Base-by-base conservation (phyloP, 1,140 invertebrate species). In the Teleopsis dalmanni region DNA sequence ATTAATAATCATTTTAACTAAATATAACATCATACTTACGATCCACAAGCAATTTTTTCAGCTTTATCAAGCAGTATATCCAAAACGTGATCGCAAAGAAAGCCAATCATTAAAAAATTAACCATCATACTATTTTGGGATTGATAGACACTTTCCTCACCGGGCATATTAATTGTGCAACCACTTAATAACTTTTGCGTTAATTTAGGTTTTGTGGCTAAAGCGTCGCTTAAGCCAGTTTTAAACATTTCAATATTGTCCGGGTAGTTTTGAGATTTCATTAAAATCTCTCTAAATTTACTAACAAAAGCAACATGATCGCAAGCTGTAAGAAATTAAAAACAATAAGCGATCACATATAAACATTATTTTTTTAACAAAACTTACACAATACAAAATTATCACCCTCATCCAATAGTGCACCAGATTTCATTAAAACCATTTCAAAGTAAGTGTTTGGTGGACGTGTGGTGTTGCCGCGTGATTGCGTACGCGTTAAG, bases 111-210 rank as follows among this genome's bases (percentile, higher is more conserved):
- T 0, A 76, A 51, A 37, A 76, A 71, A 43, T 75, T 66, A 18
- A 64, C 57, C 10, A 70, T 65, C 58, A 71, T 65, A 57, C 73
- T 74, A 34, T 75, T 72, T 52, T 75, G 74, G 0, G 66, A 69
- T 45, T 65, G 62, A 55, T 67, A 65, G 6, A 53, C 52, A 25
- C 55, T 58, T 10, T 63, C 62, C 10, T 59, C 55, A 4, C 60
- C 57, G 0, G 71, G 58, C 13, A 65, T 54, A 50, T 60, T 58
- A 22, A 57, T 57, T 4, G 53, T 61, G 43, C 61, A 65, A 0
- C 62, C 62, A 18, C 54, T 61, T 11, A 76, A 55, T 3, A 68
- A 54, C 50, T 74, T 73, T 26, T 60, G 60, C 5, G 64, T 63
- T 40, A 64, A 44, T 27, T 62, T 64, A 0, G 63, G 65, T 18